Evolutionary conservation across 1,140 invertebrate genomes (phyloP).

Genomic region (Zaprionus camerounensis): DNA sequence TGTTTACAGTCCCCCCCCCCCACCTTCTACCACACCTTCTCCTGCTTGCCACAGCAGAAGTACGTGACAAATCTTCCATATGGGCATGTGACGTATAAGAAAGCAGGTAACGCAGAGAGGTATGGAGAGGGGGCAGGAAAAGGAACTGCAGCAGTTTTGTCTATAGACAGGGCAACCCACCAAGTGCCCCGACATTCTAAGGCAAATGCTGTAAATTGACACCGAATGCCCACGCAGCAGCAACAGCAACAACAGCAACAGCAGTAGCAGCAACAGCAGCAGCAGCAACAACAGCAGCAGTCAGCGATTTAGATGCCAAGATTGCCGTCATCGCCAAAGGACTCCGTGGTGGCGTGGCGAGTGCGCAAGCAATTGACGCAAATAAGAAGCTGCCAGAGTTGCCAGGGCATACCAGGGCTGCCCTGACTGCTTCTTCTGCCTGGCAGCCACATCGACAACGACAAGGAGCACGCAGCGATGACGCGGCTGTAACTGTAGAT

Average conservation of each 20-base stretch:
- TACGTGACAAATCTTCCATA: constrained; percentile 32
- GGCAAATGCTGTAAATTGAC: constrained; percentile 69
- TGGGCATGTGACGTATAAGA: constrained; percentile 16
- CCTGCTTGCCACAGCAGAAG: neutral
- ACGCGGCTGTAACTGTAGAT: constrained; percentile 56
- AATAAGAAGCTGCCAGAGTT: constrained; percentile 60
- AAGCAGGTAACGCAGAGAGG: constrained; percentile 20
- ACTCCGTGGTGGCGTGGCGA: constrained; percentile 21
- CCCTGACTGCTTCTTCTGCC: constrained; percentile 25
- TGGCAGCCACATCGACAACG: neutral
- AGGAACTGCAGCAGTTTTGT: constrained; percentile 15
- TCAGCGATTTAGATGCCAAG: constrained; percentile 24
- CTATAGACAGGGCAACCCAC: constrained; percentile 40
- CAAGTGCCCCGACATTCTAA: constrained; percentile 58
- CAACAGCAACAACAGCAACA: constrained; percentile 35
- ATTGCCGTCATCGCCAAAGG: constrained; percentile 31
- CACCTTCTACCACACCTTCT: too few species aligned
- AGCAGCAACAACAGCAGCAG: constrained; percentile 17
- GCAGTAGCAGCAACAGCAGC: constrained; percentile 10
- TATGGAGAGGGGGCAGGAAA: too few species aligned
- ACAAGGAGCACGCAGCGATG: constrained; percentile 41
- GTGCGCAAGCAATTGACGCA: constrained; percentile 78
- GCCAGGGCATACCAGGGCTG: constrained; percentile 33
- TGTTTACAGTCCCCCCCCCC: constrained; percentile 2
- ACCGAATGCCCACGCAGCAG: constrained; percentile 60